Evolutionary conservation across 2,797 vertebrate genomes (phyloP), one percentile per base, ranked within the genome.

Genomic region (Alcedo quadribrachys): DNA sequence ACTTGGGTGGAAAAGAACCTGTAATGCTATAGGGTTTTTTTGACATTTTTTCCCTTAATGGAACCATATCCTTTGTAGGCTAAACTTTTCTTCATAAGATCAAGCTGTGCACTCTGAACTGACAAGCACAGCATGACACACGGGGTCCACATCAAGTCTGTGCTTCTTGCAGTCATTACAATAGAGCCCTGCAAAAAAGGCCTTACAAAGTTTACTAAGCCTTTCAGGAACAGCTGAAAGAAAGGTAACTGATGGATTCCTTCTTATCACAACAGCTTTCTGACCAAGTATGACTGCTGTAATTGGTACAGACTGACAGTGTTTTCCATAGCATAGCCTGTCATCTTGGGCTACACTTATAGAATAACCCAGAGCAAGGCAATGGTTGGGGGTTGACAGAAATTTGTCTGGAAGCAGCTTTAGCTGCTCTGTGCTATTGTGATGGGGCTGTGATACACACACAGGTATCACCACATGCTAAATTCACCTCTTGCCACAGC

Each of bases 361-460:
- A 75, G 46, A 69, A 32, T 3, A 2, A 45, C 33, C 35, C 45
- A 24, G 42, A 43, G 40, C 63, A 74, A 45, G 21, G 68, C 74
- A 25, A 1, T 43, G 40, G 37, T 8, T 37, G 28, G 2, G 15
- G 9, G 53, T 21, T 62, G 43, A 81, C 48, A 79, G 30, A 30
- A 70, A 50, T 80, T 53, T 65, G 42, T 65, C 81, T 50, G 28
- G 32, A 89, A 35, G 85, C 53, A 92, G 32, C 53, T 79, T 35
- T 57, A 62, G 43, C 35, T 45, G 30, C 48, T 79, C 37, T 28
- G 37, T 18, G 5, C 54, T 14, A 35, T 7, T 2, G 0, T 18
- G 30, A 2, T 50, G n/a, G 32, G 35, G 14, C 25, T 66, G 25
- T 57, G 65, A 40, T 42, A 60, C 15, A 27, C 33, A 66, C 28